Base-by-base conservation (phyloP, 2,888 invertebrate species). In the Hemicrepidius hirtus region DNA sequence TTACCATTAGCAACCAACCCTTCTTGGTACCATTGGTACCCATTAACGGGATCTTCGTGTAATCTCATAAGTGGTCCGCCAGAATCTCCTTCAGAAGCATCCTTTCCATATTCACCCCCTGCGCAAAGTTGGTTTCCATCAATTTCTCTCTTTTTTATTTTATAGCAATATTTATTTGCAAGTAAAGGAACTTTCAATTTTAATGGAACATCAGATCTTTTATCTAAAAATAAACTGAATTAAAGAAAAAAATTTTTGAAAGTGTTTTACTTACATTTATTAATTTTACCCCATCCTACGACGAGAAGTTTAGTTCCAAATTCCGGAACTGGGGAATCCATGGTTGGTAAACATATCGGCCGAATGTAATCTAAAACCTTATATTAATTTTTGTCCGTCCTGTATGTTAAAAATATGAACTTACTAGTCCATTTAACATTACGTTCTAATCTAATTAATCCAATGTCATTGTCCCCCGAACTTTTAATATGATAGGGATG, bases 391-490 rank as follows among this genome's bases (percentile, higher is more conserved):
- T n/a, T n/a, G n/a, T n/a, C n/a, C n/a, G n/a, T n/a, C n/a, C n/a
- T n/a, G n/a, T n/a, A n/a, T n/a, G n/a, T n/a, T n/a, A n/a, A n/a
- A n/a, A 7, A 35, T 5, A 7, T 35, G 6, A 40, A 60, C 74
- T 79, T 80, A 90, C 90, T 85, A 37, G 86, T 84, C 76, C 84
- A 88, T 18, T 68, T 71, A 7, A 86, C 89, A 62, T 87, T 80
- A 53, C 79, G 82, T 0, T 87, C 83, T 18, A 91, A 81, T 69
- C 89, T 85, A 0, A 90, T 84, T 6, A 93, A 80, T 37, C 82
- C 85, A 59, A 85, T 84, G 53, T 85, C 85, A 68, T 84, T 66
- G 3, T 24, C 24, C 12, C 16, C 20, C 18, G 32, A 16, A 0
- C 1, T 9, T 12, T 2, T 28, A 18, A n/a, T 16, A 50, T 21